phyloP scores from a whole-genome alignment of 2,888 invertebrate species.

The Apamea crenata region DNA sequence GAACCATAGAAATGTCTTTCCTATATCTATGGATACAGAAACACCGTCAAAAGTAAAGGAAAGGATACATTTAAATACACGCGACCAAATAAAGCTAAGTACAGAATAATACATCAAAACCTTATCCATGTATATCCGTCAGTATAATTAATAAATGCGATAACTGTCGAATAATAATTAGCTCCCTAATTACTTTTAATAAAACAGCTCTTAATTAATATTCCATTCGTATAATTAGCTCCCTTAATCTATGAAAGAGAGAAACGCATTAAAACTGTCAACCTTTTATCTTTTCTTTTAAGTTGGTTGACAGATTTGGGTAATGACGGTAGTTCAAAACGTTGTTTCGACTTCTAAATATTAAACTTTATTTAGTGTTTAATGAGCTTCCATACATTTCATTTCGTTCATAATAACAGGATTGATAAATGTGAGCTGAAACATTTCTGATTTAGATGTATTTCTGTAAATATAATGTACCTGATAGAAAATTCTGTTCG shows the following conservation, averaged over 20 bases:
- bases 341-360: constrained; percentile 2
- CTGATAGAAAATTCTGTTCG: not conserved
- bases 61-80: not conserved
- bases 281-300: constrained; percentile 39
- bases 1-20: no score
- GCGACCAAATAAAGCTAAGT: not conserved
- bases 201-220: constrained; percentile 57
- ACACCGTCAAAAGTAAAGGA: not conserved
- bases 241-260: constrained; percentile 43
- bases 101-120: constrained; percentile 34
- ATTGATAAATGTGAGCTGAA: not conserved
- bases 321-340: constrained; percentile 28
- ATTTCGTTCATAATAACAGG: not conserved
- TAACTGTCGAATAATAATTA: constrained; percentile 59
- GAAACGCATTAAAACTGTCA: constrained; percentile 52
- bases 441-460: constrained; percentile 2
- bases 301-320: constrained; percentile 38
- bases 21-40: not conserved
- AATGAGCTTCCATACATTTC: constrained; percentile 1
- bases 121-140: constrained; percentile 57
- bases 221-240: constrained; percentile 60
- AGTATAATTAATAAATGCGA: constrained; percentile 57
- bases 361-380: constrained; percentile 1
- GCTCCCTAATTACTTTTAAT: constrained; percentile 57
- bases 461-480: not conserved